A percentile compares a stretch with the other conserved stretches of the same genome.
Conservation (phyloP, 2,888 invertebrate genomes). For the Drosophila glabriapex region DNA sequence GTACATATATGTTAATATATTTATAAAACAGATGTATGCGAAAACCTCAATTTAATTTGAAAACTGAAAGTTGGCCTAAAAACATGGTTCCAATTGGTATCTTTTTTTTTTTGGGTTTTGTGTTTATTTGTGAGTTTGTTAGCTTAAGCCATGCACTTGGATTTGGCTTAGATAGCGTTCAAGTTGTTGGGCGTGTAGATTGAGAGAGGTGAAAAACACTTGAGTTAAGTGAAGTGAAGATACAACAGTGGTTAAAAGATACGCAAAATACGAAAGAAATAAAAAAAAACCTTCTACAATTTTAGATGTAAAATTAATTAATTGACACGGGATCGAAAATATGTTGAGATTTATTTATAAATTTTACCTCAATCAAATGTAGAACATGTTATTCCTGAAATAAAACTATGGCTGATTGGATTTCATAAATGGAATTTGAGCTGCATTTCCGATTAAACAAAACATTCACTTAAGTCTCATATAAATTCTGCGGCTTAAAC, state of each 20-base stretch:
- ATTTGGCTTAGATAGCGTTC: constrained; percentile 11
- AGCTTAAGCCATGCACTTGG: constrained; percentile 18
- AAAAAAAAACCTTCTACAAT: background rate
- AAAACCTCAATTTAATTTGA: constrained; percentile 71
- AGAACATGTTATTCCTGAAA: background rate
- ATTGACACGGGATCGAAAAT: background rate
- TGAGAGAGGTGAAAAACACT: background rate
- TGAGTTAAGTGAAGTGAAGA: background rate
- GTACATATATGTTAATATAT: constrained; percentile 13
- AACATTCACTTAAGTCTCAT: no score
- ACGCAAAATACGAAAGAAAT: background rate
- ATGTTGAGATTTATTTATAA: background rate
- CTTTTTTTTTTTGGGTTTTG: background rate
- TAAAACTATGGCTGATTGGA: background rate
- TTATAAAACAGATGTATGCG: constrained; percentile 30
- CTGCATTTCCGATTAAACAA: no score
- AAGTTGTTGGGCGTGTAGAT: constrained; percentile 41
- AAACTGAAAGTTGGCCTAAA: constrained; percentile 84
- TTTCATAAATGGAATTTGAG: background rate
- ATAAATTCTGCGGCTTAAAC: no score
- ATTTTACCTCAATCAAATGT: background rate
- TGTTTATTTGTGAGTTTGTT: background rate
- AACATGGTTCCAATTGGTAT: constrained; percentile 76
- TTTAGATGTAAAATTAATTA: background rate
- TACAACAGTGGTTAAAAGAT: background rate